These are phyloP conservation scores for Iguana delicatissima DNA, from an alignment of 2,797 vertebrate species.

Conservation along the genomic window DNA sequence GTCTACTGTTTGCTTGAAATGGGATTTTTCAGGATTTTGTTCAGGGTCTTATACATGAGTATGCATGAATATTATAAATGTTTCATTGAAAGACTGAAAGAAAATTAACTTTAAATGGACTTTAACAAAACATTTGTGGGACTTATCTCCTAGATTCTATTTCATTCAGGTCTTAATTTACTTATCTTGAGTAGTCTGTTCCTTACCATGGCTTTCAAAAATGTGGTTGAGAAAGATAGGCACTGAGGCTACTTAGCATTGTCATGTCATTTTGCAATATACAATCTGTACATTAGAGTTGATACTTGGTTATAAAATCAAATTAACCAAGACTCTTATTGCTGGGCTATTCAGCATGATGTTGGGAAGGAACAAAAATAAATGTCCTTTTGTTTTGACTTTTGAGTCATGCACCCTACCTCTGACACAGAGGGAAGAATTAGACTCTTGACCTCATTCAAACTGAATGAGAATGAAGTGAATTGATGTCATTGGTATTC, in stretches of 20 bases:
- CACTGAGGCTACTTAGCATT: neutral
- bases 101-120: neutral
- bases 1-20: constrained; percentile 62
- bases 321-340: neutral
- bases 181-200: constrained; percentile 7
- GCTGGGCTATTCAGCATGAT: neutral
- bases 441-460: too few species aligned
- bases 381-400: neutral
- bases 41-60: neutral
- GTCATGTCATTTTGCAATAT: neutral
- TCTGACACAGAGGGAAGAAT: too few species aligned
- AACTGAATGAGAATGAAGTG: too few species aligned
- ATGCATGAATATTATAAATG: neutral
- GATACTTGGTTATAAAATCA: neutral
- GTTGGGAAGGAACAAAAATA: neutral
- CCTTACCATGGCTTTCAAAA: constrained; percentile 16
- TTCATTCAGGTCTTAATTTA: constrained; percentile 30
- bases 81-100: neutral
- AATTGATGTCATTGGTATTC: neutral
- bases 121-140: neutral
- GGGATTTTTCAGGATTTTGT: constrained; percentile 52
- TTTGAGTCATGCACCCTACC: neutral
- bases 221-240: neutral
- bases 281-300: neutral
- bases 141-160: constrained; percentile 20